Evolutionary conservation across 2,888 invertebrate genomes (phyloP), one percentile per base, ranked within the genome.

Genomic region (Acronicta aceris): DNA sequence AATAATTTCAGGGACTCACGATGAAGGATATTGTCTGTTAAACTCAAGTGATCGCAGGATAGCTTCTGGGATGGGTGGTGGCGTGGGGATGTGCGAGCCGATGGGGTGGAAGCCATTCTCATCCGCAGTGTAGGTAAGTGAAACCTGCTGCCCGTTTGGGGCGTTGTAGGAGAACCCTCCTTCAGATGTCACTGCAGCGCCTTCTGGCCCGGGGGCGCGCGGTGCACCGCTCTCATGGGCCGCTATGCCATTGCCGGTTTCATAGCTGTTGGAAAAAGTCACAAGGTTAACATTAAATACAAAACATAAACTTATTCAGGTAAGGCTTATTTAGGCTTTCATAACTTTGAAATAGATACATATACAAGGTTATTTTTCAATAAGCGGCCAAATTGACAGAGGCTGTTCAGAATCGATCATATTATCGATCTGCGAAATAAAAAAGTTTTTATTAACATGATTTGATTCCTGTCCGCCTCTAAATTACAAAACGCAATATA

Each of bases 81-180:
- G 94, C 0, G 95, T 95, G 43, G 96, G 96, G 21, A 96, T 86
- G 79, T 96, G 96, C 1, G 94, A 94, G 54, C 95, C 95, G 66
- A 84, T 90, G 45, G 96, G 96, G 78, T 95, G 95, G 91, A 96
- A 96, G 59, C 96, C 96, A 80, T 96, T 96, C 84, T 96, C 96
- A 78, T 96, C 96, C 41, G 96, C 96, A 48, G 95, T 93, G 89
- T 96, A 96, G 13, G 95, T 91, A 54, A 96, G 86, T 40, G 95
- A 95, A 75, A 96, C 93, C 70, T 95, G 90, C 71, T 95, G 95
- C 47, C 96, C 96, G 76, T 96, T 96, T 2, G 96, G 96, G 0
- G 96, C 95, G 40, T 95, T 95, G 87, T 96, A 96, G 3, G 96
- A 95, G 89, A 93, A 96, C 56, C 94, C 95, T 27, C 96, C 96